Conservation (phyloP, 2,113 vertebrate genomes). For the Hemichromis elongatus region DNA sequence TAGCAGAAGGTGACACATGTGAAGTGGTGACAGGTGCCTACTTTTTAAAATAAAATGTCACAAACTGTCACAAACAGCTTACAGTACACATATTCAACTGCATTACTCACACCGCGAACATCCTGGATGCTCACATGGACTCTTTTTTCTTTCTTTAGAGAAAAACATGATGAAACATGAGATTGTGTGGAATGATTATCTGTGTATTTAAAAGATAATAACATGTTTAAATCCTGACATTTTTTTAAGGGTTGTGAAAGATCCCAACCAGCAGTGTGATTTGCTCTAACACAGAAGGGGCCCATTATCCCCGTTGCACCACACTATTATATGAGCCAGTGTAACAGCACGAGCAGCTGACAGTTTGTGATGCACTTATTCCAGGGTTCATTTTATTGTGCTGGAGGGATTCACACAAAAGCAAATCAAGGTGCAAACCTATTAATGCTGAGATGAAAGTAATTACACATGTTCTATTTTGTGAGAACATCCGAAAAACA, state of each 20-base stretch:
- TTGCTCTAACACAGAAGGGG: background rate
- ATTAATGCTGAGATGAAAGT: background rate
- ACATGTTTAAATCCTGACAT: background rate
- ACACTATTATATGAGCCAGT: background rate
- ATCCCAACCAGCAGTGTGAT: background rate
- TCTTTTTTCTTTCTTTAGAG: background rate
- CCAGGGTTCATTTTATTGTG: background rate
- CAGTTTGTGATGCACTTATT: background rate
- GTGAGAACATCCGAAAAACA: background rate
- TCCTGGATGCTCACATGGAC: background rate
- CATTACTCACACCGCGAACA: background rate
- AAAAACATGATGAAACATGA: background rate
- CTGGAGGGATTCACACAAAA: background rate
- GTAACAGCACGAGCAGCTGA: background rate
- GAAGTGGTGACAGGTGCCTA: background rate
- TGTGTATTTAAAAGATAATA: background rate
- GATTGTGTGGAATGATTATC: background rate
- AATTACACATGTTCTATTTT: background rate
- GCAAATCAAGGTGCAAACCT: background rate
- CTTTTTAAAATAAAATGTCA: background rate
- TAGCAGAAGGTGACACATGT: background rate
- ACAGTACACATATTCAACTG: fast-evolving
- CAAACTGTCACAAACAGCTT: background rate
- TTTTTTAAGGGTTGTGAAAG: background rate
- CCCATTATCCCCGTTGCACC: background rate